Conservation (phyloP, 2,888 invertebrate genomes). For the Acanthosepion esculentum region DNA sequence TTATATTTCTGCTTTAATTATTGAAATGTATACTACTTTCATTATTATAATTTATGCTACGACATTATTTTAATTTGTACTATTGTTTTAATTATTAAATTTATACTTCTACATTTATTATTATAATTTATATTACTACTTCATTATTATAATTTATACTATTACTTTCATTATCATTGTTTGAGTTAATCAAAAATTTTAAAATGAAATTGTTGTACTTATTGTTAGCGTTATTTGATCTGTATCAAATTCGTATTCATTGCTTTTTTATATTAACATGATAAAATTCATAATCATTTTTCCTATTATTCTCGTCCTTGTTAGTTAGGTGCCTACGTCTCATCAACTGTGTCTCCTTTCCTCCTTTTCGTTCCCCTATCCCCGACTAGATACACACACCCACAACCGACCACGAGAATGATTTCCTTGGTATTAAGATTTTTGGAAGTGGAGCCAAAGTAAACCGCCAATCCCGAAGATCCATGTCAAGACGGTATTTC, state of each 20-base stretch:
- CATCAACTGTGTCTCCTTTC: neutral
- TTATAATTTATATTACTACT: neutral
- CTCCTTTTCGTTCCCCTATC: neutral
- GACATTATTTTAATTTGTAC: no score
- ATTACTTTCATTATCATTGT: neutral
- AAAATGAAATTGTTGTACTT: neutral
- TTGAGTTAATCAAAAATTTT: neutral
- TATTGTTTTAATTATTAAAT: no score
- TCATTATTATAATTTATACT: neutral
- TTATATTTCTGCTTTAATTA: no score
- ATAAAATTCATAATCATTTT: neutral
- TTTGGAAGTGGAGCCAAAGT: conserved; percentile 6
- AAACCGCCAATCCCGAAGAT: conserved; percentile 33
- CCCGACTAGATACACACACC: neutral
- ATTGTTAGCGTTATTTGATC: neutral
- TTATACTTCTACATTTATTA: neutral
- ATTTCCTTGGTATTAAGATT: conserved; percentile 22
- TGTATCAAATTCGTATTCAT: neutral
- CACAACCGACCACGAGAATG: neutral
- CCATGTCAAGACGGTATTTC: conserved; percentile 33
- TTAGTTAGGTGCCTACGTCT: neutral
- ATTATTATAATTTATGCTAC: no score
- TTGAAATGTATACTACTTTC: no score
- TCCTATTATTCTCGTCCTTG: neutral
- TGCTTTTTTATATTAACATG: neutral